Evolutionary conservation across 2,797 vertebrate species (phyloP), one percentile per base, ranked within the genome.

Genomic region (Triplophysa yarkandensis): DNA sequence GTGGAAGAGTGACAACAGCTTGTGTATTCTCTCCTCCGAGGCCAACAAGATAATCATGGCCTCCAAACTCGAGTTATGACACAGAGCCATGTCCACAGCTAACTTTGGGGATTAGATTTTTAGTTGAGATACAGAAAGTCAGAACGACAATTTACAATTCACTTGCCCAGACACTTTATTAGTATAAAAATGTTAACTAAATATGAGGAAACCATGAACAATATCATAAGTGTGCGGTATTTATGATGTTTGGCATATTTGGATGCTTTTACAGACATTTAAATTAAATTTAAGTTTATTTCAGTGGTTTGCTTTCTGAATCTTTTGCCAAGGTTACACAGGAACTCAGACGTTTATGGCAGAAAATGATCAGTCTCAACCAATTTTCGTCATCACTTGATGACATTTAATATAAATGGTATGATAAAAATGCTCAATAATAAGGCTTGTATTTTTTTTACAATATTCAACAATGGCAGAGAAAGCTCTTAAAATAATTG

Each of bases 131-230:
- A 34, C 55, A 61, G 28, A 41, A 48, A 61, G 55, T 54, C 61
- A 43, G 25, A 41, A 36, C 36, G 14, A 36, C 57, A 41, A 71
- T 71, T 50, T 46, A 60, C 48, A 60, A 62, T 71, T 71, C 69
- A 71, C 57, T 34, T 61, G 57, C 69, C 44, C 55, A 71, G 69
- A 27, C n/a, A 36, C 57, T 36, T 62, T 32, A 71, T 71, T 48
- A 61, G 55, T 23, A n/a, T 34, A 30, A 61, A 57, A 55, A 61
- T 71, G 57, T 62, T 57, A 62, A 71, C 19, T 60, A 71, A 46
- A 3, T 19, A 52, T 21, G 19, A 46, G 2, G 44, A n/a, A n/a
- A n/a, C n/a, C n/a, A n/a, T n/a, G n/a, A n/a, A n/a, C n/a, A n/a
- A n/a, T n/a, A n/a, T n/a, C n/a, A n/a, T n/a, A n/a, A n/a, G n/a